Percentiles rank a stretch among this genome's conserved stretches.
phyloP scores from a whole-genome alignment of 1,140 invertebrate species.

The Panagrolaimus sp. region DNA sequence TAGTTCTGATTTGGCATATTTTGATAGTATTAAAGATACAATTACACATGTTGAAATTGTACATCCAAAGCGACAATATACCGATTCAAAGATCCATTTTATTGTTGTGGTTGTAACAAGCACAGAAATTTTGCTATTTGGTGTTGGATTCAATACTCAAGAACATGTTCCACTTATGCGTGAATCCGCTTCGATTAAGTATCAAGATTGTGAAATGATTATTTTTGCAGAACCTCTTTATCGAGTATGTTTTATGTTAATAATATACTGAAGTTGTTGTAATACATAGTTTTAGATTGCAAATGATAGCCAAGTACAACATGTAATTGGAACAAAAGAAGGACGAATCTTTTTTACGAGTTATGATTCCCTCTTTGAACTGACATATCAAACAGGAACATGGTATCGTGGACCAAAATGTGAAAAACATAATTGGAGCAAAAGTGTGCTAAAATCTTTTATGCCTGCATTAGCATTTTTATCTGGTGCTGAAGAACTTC shows the following conservation, averaged over 20 bases:
- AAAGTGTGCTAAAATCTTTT: neutral
- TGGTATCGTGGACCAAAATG: neutral
- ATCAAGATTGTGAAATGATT: neutral
- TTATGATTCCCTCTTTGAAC: neutral
- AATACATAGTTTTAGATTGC: no score
- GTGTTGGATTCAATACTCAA: neutral
- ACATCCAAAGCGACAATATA: neutral
- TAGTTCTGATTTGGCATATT: neutral
- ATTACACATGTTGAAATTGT: neutral
- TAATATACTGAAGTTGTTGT: no score
- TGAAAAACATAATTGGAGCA: neutral
- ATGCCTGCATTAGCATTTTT: neutral
- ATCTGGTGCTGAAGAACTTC: neutral
- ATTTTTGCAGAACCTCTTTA: neutral
- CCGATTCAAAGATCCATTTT: neutral
- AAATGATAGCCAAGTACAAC: neutral
- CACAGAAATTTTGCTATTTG: neutral
- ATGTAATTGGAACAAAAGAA: neutral
- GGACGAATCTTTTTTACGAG: neutral
- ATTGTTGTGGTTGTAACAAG: slow-evolving; percentile 6
- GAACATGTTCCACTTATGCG: neutral
- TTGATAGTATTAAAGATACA: neutral
- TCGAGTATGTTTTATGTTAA: neutral
- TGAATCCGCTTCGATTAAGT: neutral
- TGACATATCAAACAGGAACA: neutral